phyloP scores from a whole-genome alignment of 1,140 invertebrate species.

The Drosophila carrolli region DNA sequence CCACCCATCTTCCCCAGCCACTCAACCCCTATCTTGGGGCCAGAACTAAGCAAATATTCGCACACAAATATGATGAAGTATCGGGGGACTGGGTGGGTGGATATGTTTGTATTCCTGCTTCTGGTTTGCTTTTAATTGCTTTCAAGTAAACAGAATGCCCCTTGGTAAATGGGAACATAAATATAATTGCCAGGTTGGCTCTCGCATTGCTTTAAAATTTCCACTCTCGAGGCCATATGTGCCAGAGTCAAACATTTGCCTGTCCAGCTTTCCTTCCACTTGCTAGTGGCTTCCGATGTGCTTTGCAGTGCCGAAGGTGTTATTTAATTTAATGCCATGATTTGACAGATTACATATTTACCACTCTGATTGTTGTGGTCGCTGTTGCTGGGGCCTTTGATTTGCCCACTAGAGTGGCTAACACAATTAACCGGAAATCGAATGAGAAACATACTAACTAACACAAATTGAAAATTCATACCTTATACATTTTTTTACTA shows the following conservation, averaged over 20 bases:
- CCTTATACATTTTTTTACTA: too few species aligned
- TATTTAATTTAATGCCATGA: slow-evolving; percentile 60
- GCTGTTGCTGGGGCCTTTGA: slow-evolving; percentile 8
- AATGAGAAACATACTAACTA: background rate
- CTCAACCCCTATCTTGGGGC: slow-evolving; percentile 42
- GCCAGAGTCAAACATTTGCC: slow-evolving; percentile 25
- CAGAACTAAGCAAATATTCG: slow-evolving; percentile 72
- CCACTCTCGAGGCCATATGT: slow-evolving; percentile 43
- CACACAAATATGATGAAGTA: slow-evolving; percentile 78
- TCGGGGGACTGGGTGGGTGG: slow-evolving; percentile 9
- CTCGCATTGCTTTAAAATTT: slow-evolving; percentile 42
- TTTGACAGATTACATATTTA: slow-evolving; percentile 64
- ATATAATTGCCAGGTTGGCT: slow-evolving; percentile 68
- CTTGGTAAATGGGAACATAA: slow-evolving; percentile 64
- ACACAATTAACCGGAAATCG: background rate
- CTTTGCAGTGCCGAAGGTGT: slow-evolving; percentile 37
- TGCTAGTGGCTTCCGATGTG: slow-evolving; percentile 3
- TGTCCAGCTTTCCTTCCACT: slow-evolving; percentile 5
- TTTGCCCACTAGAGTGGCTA: slow-evolving; percentile 8
- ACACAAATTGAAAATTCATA: too few species aligned
- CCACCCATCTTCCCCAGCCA: slow-evolving; percentile 1
- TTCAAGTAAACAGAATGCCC: slow-evolving; percentile 78
- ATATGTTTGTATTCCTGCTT: slow-evolving; percentile 31
- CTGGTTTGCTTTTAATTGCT: slow-evolving; percentile 77
- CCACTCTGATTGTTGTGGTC: slow-evolving; percentile 37